Conservation (phyloP, 1,140 invertebrate species). For the Hylyphantes graminicola region DNA sequence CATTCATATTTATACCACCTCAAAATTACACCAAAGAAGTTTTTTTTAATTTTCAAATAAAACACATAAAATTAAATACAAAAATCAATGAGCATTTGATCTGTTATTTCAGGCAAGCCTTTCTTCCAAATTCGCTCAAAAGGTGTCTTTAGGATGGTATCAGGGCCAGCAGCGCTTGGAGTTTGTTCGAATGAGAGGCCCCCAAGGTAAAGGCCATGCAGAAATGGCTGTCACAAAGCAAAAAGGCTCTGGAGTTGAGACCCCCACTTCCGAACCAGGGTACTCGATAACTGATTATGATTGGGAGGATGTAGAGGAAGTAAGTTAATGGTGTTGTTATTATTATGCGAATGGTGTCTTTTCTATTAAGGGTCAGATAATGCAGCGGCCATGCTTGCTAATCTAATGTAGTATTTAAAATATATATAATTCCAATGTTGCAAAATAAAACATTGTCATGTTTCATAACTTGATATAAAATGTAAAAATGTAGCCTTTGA, state of each 20-base stretch:
- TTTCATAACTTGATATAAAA: too few species aligned
- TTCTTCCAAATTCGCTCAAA: constrained; percentile 93
- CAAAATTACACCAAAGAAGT: too few species aligned
- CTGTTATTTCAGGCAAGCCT: constrained; percentile 80
- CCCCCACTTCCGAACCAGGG: constrained; percentile 90
- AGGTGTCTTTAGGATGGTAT: constrained; percentile 94
- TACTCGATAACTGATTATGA: constrained; percentile 65
- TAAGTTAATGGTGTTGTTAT: constrained; percentile 22
- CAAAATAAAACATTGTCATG: too few species aligned
- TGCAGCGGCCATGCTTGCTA: too few species aligned
- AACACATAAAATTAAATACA: too few species aligned
- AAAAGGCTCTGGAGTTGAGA: constrained; percentile 90
- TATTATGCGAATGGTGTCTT: background rate
- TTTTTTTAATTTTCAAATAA: too few species aligned
- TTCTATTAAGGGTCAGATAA: background rate
- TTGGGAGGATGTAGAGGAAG: constrained; percentile 65
- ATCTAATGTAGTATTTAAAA: too few species aligned
- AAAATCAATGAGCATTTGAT: too few species aligned
- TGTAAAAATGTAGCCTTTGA: too few species aligned
- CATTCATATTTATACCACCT: too few species aligned
- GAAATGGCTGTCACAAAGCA: constrained; percentile 97
- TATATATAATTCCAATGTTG: too few species aligned
- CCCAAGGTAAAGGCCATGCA: constrained; percentile 94
- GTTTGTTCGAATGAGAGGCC: constrained; percentile 98
- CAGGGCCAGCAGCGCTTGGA: constrained; percentile 88